Conservation (phyloP, 2,797 vertebrate genomes). For the Malurus splendens region DNA sequence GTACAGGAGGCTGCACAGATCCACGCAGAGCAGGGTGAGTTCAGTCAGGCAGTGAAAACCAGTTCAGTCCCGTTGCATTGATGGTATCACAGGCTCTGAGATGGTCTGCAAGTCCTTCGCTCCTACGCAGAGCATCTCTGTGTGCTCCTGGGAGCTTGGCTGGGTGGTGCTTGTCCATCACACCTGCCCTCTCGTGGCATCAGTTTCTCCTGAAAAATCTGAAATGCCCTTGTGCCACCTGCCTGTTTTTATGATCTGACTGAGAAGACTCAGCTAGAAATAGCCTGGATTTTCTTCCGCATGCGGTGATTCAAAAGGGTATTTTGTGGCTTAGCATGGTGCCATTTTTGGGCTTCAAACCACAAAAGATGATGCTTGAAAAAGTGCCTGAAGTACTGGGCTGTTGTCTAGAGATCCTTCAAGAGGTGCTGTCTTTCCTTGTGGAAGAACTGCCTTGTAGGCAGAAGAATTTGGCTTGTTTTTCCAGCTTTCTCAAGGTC, state of each 20-base stretch:
- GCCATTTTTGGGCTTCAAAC: background rate
- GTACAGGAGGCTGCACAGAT: background rate
- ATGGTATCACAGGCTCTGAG: background rate
- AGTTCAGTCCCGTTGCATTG: rapidly evolving
- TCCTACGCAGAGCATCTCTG: rapidly evolving
- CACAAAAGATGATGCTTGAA: background rate
- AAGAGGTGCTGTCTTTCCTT: background rate
- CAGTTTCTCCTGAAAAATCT: background rate
- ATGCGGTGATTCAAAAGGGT: background rate
- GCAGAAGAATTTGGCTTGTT: background rate
- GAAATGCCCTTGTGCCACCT: background rate
- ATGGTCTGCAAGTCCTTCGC: rapidly evolving
- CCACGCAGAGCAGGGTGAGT: background rate
- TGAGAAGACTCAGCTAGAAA: background rate
- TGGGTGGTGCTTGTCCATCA: background rate
- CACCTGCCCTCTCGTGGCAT: background rate
- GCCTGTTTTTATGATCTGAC: background rate
- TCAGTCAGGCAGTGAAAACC: background rate
- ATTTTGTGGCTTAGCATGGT: background rate
- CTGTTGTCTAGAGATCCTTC: background rate
- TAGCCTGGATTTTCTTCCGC: background rate
- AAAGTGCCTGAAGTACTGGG: background rate
- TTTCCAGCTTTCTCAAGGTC: background rate
- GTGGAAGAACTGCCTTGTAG: background rate
- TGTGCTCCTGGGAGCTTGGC: background rate